Percentiles rank a stretch among this genome's conserved stretches.
phyloP scores from a whole-genome alignment of 2,113 vertebrate species.

The Taxidea taxus region DNA sequence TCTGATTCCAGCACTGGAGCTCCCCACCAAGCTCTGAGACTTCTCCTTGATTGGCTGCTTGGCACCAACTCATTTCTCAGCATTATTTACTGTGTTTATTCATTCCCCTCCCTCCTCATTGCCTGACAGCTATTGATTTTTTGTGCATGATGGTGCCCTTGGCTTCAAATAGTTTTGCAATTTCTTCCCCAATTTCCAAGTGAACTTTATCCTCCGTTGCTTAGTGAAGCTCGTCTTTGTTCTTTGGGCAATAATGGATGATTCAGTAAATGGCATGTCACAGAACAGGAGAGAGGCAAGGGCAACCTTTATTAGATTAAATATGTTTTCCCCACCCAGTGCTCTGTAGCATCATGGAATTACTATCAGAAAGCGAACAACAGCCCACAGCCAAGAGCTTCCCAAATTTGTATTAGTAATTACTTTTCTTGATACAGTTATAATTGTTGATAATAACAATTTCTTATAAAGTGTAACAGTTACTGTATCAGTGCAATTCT shows the following conservation, averaged over 20 bases:
- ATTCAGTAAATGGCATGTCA: slow-evolving; percentile 59
- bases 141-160: not conserved
- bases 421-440: slow-evolving; percentile 30
- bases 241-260: slow-evolving; percentile 61
- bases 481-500: not conserved
- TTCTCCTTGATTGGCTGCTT: not conserved
- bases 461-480: not conserved
- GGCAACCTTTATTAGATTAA: slow-evolving; percentile 65
- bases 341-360: not conserved
- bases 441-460: slow-evolving; percentile 36
- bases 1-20: not conserved
- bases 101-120: not conserved
- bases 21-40: accelerated
- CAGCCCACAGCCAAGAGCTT: not conserved
- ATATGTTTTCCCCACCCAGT: slow-evolving; percentile 29
- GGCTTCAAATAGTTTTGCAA: slow-evolving; percentile 44
- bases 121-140: slow-evolving; percentile 71
- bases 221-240: slow-evolving; percentile 59
- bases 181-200: slow-evolving; percentile 68
- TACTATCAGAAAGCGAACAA: not conserved
- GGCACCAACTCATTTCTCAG: not conserved
- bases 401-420: slow-evolving; percentile 30
- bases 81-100: not conserved
- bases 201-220: slow-evolving; percentile 68
- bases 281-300: slow-evolving; percentile 50